These are phyloP conservation scores for Saguinus imperator DNA, from an alignment of 2,113 vertebrate genomes.

Conservation along the genomic window DNA sequence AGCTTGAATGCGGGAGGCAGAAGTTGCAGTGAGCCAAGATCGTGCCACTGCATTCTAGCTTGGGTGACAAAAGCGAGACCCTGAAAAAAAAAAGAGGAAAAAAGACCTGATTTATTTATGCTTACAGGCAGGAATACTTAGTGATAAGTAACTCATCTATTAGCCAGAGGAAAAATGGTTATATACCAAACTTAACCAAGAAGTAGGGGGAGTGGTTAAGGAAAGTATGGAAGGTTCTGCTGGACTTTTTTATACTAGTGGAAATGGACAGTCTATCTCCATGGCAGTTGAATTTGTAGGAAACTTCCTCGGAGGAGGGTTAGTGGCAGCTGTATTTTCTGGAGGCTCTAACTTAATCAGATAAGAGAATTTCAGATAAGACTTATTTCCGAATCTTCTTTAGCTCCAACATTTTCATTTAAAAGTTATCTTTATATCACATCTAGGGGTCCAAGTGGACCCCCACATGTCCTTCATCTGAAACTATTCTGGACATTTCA, in stretches of 20 bases:
- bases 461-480: background rate
- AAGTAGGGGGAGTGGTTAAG: background rate
- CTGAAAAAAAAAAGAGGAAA: background rate
- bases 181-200: background rate
- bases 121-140: background rate
- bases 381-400: constrained; percentile 29
- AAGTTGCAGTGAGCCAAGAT: too few relatives aligned
- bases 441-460: background rate
- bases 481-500: background rate
- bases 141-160: background rate
- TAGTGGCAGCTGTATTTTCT: background rate
- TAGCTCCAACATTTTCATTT: constrained; percentile 14
- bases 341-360: background rate
- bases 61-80: too few relatives aligned
- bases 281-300: background rate
- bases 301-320: background rate
- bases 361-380: background rate
- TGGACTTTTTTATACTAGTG: background rate
- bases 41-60: too few relatives aligned
- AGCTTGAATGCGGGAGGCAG: too few relatives aligned
- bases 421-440: constrained; percentile 14
- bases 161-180: background rate
- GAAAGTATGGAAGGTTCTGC: background rate
- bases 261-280: background rate
- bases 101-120: background rate